These are phyloP conservation scores for Acanthurus lineatus DNA, from an alignment of 2,797 vertebrate genomes.

Conservation along the genomic window DNA sequence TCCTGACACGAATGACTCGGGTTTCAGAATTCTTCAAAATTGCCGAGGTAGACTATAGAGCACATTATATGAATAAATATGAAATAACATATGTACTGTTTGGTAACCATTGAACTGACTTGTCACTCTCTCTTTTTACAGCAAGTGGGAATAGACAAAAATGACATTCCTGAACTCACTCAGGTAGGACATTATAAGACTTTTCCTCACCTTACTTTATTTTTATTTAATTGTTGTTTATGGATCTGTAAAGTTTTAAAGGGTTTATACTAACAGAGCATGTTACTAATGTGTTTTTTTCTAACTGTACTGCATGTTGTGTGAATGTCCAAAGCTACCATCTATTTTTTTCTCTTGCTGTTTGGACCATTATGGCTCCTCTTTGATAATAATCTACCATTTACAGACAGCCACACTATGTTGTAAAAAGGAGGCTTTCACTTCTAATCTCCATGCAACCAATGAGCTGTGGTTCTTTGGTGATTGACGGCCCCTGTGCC, in stretches of 20 bases:
- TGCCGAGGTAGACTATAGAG: conserved; percentile 89
- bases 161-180: conserved; percentile 98
- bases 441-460: conserved; percentile 48
- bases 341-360: conserved; percentile 35
- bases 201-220: neutral
- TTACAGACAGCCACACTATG: conserved; percentile 12
- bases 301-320: conserved; percentile 61
- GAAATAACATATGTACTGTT: too few relatives aligned
- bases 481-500: conserved; percentile 72
- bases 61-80: neutral
- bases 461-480: conserved; percentile 43
- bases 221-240: neutral
- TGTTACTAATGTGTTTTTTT: conserved; percentile 62
- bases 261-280: conserved; percentile 73
- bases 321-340: conserved; percentile 50
- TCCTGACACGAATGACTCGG: conserved; percentile 97
- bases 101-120: conserved; percentile 14
- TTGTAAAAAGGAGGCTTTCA: conserved; percentile 7
- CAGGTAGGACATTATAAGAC: conserved; percentile 87
- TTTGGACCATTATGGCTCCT: conserved; percentile 24
- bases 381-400: conserved; percentile 15
- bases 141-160: conserved; percentile 99
- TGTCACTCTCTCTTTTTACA: conserved; percentile 75
- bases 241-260: conserved; percentile 6
- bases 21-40: conserved; percentile 99